These are phyloP conservation scores for Heliornis fulica DNA, from an alignment of 2,113 vertebrate species.

Conservation along the genomic window DNA sequence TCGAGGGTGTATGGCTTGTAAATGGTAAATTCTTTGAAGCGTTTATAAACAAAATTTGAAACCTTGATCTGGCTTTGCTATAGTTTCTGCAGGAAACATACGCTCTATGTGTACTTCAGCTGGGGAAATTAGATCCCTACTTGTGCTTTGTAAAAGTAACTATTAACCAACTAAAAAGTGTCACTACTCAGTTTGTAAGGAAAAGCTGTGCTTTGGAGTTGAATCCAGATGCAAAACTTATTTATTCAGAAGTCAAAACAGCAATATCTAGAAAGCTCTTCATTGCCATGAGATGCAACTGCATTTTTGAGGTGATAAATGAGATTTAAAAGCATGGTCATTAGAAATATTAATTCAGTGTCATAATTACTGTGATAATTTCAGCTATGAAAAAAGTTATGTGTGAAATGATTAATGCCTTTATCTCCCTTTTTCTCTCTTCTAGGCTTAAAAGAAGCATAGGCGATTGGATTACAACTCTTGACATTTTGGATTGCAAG, in stretches of 20 bases:
- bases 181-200: background rate
- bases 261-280: background rate
- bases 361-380: background rate
- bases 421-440: conserved; percentile 2
- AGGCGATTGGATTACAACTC: conserved; percentile 11
- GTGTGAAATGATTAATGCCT: conserved; percentile 11
- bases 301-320: background rate
- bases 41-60: background rate
- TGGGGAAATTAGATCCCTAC: background rate
- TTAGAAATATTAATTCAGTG: background rate
- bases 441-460: conserved; percentile 47
- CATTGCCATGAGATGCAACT: background rate
- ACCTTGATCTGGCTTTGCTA: background rate
- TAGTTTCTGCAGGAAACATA: background rate
- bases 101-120: background rate
- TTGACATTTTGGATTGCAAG: background rate
- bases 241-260: background rate
- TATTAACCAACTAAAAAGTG: background rate
- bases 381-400: background rate
- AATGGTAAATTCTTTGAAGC: background rate
- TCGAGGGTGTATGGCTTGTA: background rate
- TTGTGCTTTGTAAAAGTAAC: background rate
- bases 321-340: background rate
- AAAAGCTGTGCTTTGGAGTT: background rate
- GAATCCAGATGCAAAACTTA: background rate